Evolutionary conservation across 2,113 vertebrate species (phyloP).

Genomic region (Ceuthmochares aereus): DNA sequence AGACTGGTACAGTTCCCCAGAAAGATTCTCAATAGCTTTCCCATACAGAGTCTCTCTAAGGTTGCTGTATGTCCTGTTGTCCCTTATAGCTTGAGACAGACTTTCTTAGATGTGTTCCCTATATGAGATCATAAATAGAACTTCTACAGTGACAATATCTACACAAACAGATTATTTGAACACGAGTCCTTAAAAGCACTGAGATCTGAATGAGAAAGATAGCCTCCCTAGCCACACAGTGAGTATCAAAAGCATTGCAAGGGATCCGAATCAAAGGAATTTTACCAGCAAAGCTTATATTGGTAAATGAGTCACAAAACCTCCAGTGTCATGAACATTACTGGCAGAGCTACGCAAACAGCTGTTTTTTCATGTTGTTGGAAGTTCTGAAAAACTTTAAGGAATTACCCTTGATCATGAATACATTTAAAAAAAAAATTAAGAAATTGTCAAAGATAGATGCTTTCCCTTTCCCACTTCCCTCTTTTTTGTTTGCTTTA

Average conservation of each 20-base stretch:
- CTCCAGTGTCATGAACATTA: rapidly evolving
- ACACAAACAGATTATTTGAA: background rate
- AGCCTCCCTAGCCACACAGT: background rate
- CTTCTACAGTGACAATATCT: background rate
- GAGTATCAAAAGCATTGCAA: background rate
- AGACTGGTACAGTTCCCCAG: background rate
- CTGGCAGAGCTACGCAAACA: background rate
- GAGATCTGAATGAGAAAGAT: background rate
- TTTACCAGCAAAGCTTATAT: background rate
- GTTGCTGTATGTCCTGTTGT: background rate
- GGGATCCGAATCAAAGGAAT: background rate
- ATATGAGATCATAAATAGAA: background rate
- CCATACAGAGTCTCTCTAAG: background rate
- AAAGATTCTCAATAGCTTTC: background rate
- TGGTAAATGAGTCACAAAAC: background rate
- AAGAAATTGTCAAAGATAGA: background rate
- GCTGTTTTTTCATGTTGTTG: background rate
- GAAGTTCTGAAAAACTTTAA: background rate
- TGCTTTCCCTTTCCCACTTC: background rate
- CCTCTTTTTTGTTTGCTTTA: background rate
- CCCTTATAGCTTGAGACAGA: background rate
- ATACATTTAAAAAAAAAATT: background rate
- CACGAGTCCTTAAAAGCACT: background rate
- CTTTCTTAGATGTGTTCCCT: background rate
- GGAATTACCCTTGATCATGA: background rate